Evolutionary conservation across 2,888 invertebrate species (phyloP), one percentile per base, ranked within the genome.

Genomic region (Gortyna flavago): DNA sequence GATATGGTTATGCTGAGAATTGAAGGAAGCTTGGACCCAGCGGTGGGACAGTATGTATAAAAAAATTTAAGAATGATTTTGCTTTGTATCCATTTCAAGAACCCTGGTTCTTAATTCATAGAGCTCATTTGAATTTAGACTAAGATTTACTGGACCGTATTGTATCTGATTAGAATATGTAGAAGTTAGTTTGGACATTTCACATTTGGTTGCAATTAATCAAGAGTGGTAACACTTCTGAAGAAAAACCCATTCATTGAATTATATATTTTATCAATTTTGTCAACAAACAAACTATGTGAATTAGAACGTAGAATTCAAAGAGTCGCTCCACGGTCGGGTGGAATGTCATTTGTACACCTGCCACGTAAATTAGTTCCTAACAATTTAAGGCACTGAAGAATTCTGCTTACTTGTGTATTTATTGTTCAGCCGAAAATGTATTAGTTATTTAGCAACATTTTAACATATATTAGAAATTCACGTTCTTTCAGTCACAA

Each of bases 321-420:
- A 77, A 77, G 75, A 72, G 67, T 67, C 67, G 66, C 48, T 75
- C 71, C 64, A 64, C 69, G 74, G 67, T 77, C 78, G 72, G 67
- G 44, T 84, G 82, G 77, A 81, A 35, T 75, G 67, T 85, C 66
- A 84, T 88, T 87, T 83, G 80, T 85, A 85, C 81, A 88, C 75
- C 85, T 87, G 88, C 82, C 88, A 85, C 84, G 79, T 89, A 84
- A 88, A 87, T 88, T 83, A 76, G 80, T 84, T 84, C 79, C 77
- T 79, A 83, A 44, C 77, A 81, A 85, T 81, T 88, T 81, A 83
- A 87, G 85, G 85, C 75, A 87, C 77, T 70, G 9, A 80, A 85
- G 68, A 87, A 85, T 82, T 80, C 64, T 77, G 69, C 71, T 80
- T 71, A 77, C 61, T 65, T 66, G 57, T 72, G 21, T 77, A 86